Conservation (phyloP, 2,113 vertebrate genomes). For the Actinemys pallida region DNA sequence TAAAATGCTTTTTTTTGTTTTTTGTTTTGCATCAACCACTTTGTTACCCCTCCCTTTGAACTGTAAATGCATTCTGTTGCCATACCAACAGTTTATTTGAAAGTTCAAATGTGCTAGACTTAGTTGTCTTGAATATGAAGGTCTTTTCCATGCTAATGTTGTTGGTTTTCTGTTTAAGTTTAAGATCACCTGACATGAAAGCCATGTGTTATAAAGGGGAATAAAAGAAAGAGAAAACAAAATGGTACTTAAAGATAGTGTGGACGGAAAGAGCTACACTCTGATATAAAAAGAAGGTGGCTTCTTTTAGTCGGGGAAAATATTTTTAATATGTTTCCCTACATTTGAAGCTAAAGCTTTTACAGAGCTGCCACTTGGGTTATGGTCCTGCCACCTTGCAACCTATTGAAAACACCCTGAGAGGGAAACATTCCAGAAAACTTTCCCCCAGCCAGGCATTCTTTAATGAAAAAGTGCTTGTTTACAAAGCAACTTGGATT, state of each 20-base stretch:
- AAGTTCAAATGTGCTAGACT: conserved; percentile 55
- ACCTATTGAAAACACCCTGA: neutral
- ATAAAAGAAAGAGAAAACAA: neutral
- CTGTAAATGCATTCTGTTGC: conserved; percentile 56
- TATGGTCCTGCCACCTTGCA: neutral
- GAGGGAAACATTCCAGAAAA: neutral
- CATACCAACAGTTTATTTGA: conserved; percentile 59
- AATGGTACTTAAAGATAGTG: neutral
- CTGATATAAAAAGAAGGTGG: neutral
- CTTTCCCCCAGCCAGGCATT: neutral
- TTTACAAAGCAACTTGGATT: conserved; percentile 33
- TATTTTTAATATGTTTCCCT: accelerated
- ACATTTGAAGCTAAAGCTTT: neutral
- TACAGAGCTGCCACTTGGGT: neutral
- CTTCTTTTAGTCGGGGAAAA: neutral
- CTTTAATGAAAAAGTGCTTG: neutral
- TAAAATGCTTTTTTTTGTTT: neutral
- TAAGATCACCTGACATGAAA: neutral
- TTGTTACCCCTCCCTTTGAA: conserved; percentile 41
- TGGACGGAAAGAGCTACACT: neutral
- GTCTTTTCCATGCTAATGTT: conserved; percentile 1
- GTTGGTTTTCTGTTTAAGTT: conserved; percentile 14
- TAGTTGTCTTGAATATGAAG: conserved; percentile 32
- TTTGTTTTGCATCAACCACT: neutral
- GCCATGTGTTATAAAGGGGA: neutral